Evolutionary conservation across 2,888 invertebrate genomes (phyloP).

Genomic region (Cordilura impudica): DNA sequence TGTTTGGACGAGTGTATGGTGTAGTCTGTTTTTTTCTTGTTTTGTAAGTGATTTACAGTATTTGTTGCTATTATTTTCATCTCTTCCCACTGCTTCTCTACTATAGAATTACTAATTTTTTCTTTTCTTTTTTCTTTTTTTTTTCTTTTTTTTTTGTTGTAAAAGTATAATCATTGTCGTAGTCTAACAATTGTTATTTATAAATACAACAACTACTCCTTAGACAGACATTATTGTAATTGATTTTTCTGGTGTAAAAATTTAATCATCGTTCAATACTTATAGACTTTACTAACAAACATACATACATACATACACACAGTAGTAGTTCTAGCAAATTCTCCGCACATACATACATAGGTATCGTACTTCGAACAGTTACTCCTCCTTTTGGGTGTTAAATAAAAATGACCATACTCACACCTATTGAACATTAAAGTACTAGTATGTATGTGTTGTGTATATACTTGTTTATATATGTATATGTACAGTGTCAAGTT

Average conservation of each 20-base stretch:
- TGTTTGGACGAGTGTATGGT: slow-evolving; percentile 24
- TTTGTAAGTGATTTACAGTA: slow-evolving; percentile 57
- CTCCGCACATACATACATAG: not conserved
- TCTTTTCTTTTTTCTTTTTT: not conserved
- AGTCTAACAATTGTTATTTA: slow-evolving; percentile 53
- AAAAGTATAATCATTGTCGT: slow-evolving; percentile 39
- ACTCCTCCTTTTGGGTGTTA: slow-evolving; percentile 57
- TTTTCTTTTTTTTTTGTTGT: not conserved
- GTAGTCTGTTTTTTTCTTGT: not conserved
- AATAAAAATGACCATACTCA: slow-evolving; percentile 32
- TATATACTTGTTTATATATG: not conserved
- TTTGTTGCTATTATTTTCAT: slow-evolving; percentile 49
- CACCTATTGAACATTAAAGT: slow-evolving; percentile 14
- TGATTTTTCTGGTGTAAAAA: slow-evolving; percentile 69
- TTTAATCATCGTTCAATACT: slow-evolving; percentile 66
- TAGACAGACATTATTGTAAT: slow-evolving; percentile 68
- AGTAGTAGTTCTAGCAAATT: not conserved
- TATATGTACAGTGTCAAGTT: slow-evolving; percentile 43
- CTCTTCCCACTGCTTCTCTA: not conserved
- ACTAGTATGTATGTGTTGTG: not conserved
- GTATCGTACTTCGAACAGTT: not conserved
- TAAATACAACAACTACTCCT: slow-evolving; percentile 48
- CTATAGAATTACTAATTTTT: not conserved
- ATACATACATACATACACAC: not conserved
- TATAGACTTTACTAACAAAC: slow-evolving; percentile 41